These are phyloP conservation scores for Centropus bengalensis DNA, from an alignment of 2,113 vertebrate species.

Conservation along the genomic window DNA sequence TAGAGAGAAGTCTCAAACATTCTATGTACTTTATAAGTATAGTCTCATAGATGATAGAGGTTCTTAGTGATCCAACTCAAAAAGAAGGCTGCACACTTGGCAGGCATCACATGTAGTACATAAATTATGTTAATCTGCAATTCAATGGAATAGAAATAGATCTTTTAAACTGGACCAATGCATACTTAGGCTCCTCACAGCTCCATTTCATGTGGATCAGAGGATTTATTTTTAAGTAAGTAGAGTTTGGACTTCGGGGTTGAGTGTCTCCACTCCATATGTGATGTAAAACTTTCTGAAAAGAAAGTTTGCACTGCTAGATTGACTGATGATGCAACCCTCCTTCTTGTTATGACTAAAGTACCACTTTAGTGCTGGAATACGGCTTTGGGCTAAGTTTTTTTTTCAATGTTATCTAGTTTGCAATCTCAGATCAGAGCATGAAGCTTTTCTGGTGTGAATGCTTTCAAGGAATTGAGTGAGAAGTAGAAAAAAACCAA, in stretches of 20 bases:
- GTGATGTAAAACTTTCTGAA: not conserved
- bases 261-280: not conserved
- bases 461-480: constrained; percentile 10
- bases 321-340: not conserved
- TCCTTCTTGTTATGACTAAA: not conserved
- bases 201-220: constrained; percentile 45
- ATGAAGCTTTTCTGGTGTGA: not conserved
- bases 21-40: not conserved
- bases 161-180: constrained; percentile 2
- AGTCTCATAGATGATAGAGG: not conserved
- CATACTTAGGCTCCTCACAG: constrained; percentile 14
- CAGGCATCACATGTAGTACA: not conserved
- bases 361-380: not conserved
- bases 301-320: not conserved
- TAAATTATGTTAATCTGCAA: not conserved
- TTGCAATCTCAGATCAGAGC: not conserved
- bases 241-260: constrained; percentile 27
- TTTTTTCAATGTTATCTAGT: not conserved
- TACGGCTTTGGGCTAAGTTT: not conserved
- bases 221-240: constrained; percentile 57
- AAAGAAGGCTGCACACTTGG: not conserved
- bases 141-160: constrained; percentile 7
- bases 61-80: not conserved
- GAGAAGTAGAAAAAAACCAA: not conserved
- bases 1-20: not conserved